Percentiles rank a stretch among this genome's conserved stretches.
These are phyloP conservation scores for Oikopleura dioica DNA, from an alignment of 23 tunicate species.

Conservation along the genomic window DNA sequence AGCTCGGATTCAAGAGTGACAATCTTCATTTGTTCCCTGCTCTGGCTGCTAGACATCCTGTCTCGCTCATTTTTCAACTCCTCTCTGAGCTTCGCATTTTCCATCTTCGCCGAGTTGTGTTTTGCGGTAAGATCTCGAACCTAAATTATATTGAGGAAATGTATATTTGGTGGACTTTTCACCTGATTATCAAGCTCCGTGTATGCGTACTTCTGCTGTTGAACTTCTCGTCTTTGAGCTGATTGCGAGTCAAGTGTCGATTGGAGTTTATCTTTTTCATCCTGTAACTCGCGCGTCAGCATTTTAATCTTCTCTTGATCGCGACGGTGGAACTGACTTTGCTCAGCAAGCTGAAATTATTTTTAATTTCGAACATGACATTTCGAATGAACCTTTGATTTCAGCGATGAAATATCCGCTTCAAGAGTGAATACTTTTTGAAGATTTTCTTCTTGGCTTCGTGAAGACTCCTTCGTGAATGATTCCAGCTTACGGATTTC, in stretches of 20 bases:
- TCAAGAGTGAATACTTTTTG: background rate
- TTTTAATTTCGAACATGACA: too few relatives aligned
- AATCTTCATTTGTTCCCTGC: background rate
- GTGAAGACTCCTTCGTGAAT: background rate
- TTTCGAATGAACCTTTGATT: background rate
- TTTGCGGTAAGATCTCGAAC: background rate
- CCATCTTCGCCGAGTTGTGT: background rate
- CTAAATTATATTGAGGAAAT: too few relatives aligned
- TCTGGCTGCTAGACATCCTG: background rate
- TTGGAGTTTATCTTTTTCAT: background rate
- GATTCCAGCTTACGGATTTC: background rate
- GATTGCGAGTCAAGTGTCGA: background rate
- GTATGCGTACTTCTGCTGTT: background rate
- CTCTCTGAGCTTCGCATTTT: background rate
- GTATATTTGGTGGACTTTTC: too few relatives aligned
- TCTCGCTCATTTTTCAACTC: background rate
- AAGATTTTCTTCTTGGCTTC: background rate
- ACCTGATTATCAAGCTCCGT: background rate
- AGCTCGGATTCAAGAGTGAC: background rate
- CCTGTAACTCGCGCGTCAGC: background rate
- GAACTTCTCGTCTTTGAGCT: background rate
- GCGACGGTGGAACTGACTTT: background rate
- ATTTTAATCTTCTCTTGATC: background rate
- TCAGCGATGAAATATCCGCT: background rate
- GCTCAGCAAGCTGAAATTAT: background rate